These are phyloP conservation scores for Takifugu bimaculatus DNA, from an alignment of 2,113 vertebrate species.

Conservation along the genomic window DNA sequence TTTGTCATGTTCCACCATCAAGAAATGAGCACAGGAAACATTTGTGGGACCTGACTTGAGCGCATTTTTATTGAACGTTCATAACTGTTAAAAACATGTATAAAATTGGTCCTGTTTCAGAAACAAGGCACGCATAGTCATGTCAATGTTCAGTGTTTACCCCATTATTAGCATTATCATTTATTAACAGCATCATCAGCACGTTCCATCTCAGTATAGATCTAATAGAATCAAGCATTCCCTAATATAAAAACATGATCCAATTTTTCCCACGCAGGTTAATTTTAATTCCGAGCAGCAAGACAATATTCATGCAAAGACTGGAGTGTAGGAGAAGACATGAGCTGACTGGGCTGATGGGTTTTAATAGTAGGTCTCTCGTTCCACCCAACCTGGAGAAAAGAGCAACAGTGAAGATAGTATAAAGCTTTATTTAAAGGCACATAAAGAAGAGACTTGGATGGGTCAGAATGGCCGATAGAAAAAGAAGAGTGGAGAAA, in stretches of 20 bases:
- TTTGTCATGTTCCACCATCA: not conserved
- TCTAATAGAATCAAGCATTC: conserved; percentile 77
- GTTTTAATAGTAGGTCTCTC: conserved; percentile 85
- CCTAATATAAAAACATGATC: conserved; percentile 78
- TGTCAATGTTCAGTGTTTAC: conserved; percentile 76
- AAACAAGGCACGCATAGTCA: conserved; percentile 81
- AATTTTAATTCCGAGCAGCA: conserved; percentile 76
- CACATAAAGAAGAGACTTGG: too few species aligned
- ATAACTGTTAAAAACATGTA: conserved; percentile 83
- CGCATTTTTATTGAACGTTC: conserved; percentile 75
- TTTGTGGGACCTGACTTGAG: conserved; percentile 73
- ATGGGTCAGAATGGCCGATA: too few species aligned
- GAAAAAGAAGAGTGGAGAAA: too few species aligned
- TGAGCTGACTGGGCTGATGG: conserved; percentile 49
- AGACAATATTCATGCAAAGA: conserved; percentile 81
- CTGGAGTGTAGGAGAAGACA: conserved; percentile 64
- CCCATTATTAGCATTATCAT: conserved; percentile 68
- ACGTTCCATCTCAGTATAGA: conserved; percentile 68
- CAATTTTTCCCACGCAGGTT: conserved; percentile 69
- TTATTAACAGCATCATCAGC: conserved; percentile 53
- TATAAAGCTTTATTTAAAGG: not conserved
- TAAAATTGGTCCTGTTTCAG: conserved; percentile 82
- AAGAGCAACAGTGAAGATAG: not conserved
- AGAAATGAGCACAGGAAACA: conserved; percentile 45
- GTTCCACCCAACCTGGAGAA: conserved; percentile 82